Evolutionary conservation across 2,888 invertebrate genomes (phyloP).

Genomic region (Monochamus alternatus): DNA sequence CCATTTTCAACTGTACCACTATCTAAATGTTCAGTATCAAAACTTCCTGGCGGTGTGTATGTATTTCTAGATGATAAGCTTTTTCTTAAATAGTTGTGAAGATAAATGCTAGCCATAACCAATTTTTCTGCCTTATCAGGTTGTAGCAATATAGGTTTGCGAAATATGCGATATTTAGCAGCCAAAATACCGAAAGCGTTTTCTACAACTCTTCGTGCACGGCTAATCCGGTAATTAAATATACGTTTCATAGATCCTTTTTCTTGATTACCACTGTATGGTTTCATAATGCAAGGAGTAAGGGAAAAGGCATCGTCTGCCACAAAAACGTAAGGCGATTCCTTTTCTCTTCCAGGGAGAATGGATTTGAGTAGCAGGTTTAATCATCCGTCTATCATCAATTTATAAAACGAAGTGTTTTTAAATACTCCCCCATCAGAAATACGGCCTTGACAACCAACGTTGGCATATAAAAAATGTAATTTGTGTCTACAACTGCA

Average conservation of each 20-base stretch:
- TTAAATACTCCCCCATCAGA: slow-evolving; percentile 20
- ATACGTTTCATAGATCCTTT: slow-evolving; percentile 11
- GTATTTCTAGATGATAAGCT: not conserved
- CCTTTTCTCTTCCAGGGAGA: not conserved
- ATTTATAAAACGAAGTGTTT: not conserved
- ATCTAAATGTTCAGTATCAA: not conserved
- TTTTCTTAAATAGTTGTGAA: slow-evolving; percentile 1
- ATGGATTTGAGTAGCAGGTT: not conserved
- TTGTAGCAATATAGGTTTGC: slow-evolving; percentile 34
- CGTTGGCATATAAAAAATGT: not conserved
- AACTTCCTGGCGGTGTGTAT: slow-evolving; percentile 8
- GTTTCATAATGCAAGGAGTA: slow-evolving; percentile 2
- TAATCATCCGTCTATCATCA: not conserved
- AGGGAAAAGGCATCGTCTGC: slow-evolving; percentile 6
- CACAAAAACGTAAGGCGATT: not conserved
- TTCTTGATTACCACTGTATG: not conserved
- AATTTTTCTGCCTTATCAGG: slow-evolving; percentile 25
- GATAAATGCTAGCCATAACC: slow-evolving; percentile 29
- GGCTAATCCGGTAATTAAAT: slow-evolving; percentile 27
- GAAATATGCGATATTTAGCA: slow-evolving; percentile 28
- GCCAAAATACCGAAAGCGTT: slow-evolving; percentile 38
- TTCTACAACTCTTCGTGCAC: slow-evolving; percentile 33
- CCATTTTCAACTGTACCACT: no score
- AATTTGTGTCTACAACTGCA: not conserved
- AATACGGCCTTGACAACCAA: slow-evolving; percentile 14